Evolutionary conservation across 1,140 invertebrate genomes (phyloP).

Genomic region (Acromyrmex charruanus): DNA sequence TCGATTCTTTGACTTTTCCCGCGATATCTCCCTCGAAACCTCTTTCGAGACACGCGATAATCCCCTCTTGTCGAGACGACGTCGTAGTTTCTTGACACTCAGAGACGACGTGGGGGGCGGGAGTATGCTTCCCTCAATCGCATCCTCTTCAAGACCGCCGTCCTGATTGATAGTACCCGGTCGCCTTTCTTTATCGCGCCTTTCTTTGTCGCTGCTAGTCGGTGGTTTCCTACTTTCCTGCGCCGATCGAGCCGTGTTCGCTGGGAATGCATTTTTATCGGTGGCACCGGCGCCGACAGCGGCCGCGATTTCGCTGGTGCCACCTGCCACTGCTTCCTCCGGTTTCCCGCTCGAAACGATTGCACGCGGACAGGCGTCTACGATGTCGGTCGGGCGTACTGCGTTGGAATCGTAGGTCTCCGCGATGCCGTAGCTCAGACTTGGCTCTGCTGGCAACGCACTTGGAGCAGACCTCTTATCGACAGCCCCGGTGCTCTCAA

Average conservation of each 20-base stretch:
- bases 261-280: constrained; percentile 73
- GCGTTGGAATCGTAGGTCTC: not conserved
- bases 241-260: constrained; percentile 42
- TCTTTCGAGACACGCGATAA: not conserved
- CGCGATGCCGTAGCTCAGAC: not conserved
- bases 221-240: constrained; percentile 57
- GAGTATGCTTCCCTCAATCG: constrained; percentile 28
- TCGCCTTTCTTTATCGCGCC: constrained; percentile 36
- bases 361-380: constrained; percentile 12
- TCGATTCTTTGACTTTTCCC: constrained; percentile 59
- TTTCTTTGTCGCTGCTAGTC: not conserved
- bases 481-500: constrained; percentile 7
- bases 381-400: constrained; percentile 39
- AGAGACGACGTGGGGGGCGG: not conserved
- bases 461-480: constrained; percentile 38
- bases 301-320: constrained; percentile 68
- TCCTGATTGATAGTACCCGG: constrained; percentile 21
- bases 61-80: not conserved
- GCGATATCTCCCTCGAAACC: constrained; percentile 24
- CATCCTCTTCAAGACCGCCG: constrained; percentile 3
- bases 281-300: constrained; percentile 28
- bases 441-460: constrained; percentile 13
- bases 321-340: constrained; percentile 52
- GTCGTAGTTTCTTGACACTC: constrained; percentile 22
- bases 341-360: not conserved